A percentile compares a stretch with the other conserved stretches of the same genome.
These are phyloP conservation scores for Phaonia tiefii DNA, from an alignment of 2,888 invertebrate genomes.

Conservation along the genomic window DNA sequence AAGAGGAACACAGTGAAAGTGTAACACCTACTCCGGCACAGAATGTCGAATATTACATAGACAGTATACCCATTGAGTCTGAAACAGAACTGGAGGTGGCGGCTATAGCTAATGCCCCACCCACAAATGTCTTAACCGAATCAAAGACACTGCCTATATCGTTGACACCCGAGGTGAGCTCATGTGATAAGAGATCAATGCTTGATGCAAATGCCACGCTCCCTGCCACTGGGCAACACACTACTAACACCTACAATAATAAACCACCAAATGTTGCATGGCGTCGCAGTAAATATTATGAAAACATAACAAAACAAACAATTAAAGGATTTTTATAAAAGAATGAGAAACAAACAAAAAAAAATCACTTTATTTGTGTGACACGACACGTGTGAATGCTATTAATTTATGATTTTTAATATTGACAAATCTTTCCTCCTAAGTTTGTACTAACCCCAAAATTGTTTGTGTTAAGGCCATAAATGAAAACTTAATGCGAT, in stretches of 20 bases:
- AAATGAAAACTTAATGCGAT: too few relatives aligned
- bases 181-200: conserved; percentile 54
- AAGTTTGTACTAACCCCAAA: conserved; percentile 41
- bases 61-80: conserved; percentile 72
- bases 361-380: neutral
- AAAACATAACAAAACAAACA: conserved; percentile 83
- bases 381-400: neutral
- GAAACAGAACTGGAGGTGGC: conserved; percentile 74
- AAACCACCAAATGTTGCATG: conserved; percentile 77
- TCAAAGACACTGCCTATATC: conserved; percentile 64
- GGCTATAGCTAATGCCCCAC: conserved; percentile 70
- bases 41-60: conserved; percentile 56
- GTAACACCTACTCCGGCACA: conserved; percentile 76
- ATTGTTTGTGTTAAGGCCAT: conserved; percentile 25
- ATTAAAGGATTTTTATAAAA: conserved; percentile 82
- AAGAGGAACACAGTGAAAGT: conserved; percentile 77
- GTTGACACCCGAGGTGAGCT: conserved; percentile 78
- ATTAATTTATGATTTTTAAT: too few relatives aligned
- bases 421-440: too few relatives aligned
- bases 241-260: conserved; percentile 62
- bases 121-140: conserved; percentile 71
- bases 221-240: conserved; percentile 39
- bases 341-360: too few relatives aligned
- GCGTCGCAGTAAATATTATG: conserved; percentile 81
- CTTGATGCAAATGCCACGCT: conserved; percentile 37